Percentiles rank a stretch among this genome's conserved stretches.
Conservation (phyloP, 2,797 vertebrate species). For the Acrossocheilus fasciatus region DNA sequence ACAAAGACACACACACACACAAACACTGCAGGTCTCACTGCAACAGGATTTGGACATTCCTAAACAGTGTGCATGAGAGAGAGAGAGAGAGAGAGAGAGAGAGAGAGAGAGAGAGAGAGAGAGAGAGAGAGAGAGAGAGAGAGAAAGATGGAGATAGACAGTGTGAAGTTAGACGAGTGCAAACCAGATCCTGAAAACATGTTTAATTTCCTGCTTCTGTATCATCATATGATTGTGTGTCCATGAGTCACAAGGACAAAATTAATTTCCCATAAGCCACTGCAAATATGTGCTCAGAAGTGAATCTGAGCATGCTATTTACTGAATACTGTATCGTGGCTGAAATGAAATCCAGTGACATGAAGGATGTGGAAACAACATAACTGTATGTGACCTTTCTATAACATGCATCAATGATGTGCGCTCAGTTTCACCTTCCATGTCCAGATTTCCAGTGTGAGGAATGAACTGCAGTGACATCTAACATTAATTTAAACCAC, state of each 20-base stretch:
- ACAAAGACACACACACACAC: slow-evolving; percentile 72
- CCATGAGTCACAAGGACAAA: background rate
- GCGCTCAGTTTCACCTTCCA: too few relatives aligned
- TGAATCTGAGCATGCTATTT: background rate
- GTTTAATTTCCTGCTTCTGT: background rate
- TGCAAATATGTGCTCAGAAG: background rate
- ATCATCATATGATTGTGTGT: background rate
- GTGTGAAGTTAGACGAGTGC: background rate
- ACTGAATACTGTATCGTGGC: background rate
- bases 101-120: background rate
- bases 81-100: background rate
- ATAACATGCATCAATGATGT: too few relatives aligned
- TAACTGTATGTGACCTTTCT: too few relatives aligned
- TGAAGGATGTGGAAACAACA: background rate
- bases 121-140: background rate
- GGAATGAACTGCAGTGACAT: too few relatives aligned
- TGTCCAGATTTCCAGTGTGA: too few relatives aligned
- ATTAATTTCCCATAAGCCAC: background rate
- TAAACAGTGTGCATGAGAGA: slow-evolving; percentile 15
- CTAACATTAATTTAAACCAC: too few relatives aligned
- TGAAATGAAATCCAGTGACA: background rate
- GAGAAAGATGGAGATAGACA: too few relatives aligned
- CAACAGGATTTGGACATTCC: slow-evolving; percentile 38
- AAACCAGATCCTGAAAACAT: background rate
- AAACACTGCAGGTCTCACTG: slow-evolving; percentile 47